Conservation (phyloP, 1,140 invertebrate genomes). For the Phymastichus coffea region DNA sequence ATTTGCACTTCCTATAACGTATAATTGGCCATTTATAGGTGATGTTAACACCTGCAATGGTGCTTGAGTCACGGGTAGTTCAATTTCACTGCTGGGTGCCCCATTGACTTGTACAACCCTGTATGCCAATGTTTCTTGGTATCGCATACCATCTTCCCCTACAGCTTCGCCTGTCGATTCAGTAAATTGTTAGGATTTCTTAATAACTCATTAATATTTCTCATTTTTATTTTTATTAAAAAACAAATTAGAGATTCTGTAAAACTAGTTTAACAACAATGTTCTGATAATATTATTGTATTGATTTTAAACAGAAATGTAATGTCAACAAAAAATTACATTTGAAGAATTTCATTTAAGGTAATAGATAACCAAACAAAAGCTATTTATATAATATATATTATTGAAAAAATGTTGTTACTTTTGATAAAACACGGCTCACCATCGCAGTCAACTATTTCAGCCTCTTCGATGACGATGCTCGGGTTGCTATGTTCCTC, state of each 20-base stretch:
- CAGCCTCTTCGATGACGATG: constrained; percentile 54
- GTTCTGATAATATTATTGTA: too few relatives aligned
- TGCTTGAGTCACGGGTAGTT: constrained; percentile 46
- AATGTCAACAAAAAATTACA: too few relatives aligned
- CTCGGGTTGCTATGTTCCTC: constrained; percentile 44
- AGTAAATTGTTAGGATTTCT: background rate
- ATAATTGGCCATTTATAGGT: constrained; percentile 58
- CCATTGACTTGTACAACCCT: constrained; percentile 54
- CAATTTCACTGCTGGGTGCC: constrained; percentile 47
- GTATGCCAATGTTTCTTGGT: constrained; percentile 51
- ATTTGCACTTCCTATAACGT: constrained; percentile 60
- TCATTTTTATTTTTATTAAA: too few relatives aligned
- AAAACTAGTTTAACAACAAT: too few relatives aligned
- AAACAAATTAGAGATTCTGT: too few relatives aligned
- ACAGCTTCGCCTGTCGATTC: constrained; percentile 46
- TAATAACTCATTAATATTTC: too few relatives aligned
- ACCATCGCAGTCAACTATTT: constrained; percentile 56
- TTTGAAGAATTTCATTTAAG: too few relatives aligned
- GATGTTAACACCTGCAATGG: constrained; percentile 53
- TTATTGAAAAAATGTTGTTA: too few relatives aligned
- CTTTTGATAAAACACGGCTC: too few relatives aligned
- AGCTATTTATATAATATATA: too few relatives aligned
- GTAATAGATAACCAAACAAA: too few relatives aligned
- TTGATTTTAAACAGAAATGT: too few relatives aligned
- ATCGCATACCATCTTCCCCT: constrained; percentile 49